A percentile compares a stretch with the other conserved stretches of the same genome.
These are phyloP conservation scores for Siniperca chuatsi DNA, from an alignment of 2,113 vertebrate species.

Conservation along the genomic window DNA sequence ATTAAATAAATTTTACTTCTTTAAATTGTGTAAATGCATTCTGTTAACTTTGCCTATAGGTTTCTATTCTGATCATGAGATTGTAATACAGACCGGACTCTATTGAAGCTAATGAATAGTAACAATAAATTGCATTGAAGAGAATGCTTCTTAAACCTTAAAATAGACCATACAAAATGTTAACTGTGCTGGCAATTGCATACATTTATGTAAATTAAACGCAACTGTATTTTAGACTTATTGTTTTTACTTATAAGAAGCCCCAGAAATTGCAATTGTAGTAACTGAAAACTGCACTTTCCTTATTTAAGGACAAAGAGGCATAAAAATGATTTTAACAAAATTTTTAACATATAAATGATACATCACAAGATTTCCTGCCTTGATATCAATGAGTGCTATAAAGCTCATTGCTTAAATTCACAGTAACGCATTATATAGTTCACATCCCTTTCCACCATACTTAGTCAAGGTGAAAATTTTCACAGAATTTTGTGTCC, in stretches of 20 bases:
- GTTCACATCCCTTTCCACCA: background rate
- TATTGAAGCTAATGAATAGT: background rate
- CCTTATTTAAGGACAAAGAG: background rate
- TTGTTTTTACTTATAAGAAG: background rate
- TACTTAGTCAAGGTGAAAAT: background rate
- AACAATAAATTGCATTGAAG: background rate
- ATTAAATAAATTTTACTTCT: background rate
- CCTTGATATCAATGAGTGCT: background rate
- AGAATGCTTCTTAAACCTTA: background rate
- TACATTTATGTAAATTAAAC: background rate
- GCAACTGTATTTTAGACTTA: background rate
- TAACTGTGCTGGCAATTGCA: background rate
- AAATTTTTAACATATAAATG: background rate
- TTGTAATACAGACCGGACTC: background rate
- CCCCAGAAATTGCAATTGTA: no score
- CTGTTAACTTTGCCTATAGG: background rate
- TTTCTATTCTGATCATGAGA: background rate
- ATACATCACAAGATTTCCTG: background rate
- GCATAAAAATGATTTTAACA: background rate
- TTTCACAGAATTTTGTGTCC: background rate
- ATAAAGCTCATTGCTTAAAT: background rate
- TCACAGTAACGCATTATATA: background rate
- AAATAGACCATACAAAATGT: background rate
- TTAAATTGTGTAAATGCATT: background rate
- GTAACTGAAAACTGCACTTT: background rate